phyloP scores from a whole-genome alignment of 2,797 vertebrate species.

The Ataeniobius toweri region DNA sequence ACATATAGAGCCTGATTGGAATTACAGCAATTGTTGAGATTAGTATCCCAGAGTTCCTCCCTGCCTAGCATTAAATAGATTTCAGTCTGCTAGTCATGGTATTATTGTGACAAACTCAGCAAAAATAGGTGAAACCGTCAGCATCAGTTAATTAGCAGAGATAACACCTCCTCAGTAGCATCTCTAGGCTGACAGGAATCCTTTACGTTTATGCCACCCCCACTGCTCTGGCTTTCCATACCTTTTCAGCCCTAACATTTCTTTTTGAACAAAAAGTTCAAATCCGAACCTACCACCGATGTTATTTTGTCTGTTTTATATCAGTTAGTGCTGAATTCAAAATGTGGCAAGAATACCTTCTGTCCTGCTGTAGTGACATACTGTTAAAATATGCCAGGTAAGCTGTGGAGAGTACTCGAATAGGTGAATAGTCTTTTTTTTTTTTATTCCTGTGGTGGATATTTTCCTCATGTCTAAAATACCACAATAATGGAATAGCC shows the following conservation, averaged over 20 bases:
- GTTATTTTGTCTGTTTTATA: conserved; percentile 39
- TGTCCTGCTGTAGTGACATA: conserved; percentile 25
- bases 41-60: conserved; percentile 1
- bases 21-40: conserved; percentile 18
- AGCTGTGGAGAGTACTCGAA: conserved; percentile 9
- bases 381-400: conserved; percentile 34
- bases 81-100: conserved; percentile 25
- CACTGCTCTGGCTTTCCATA: neutral
- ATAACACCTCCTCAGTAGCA: conserved; percentile 22
- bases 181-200: conserved; percentile 34
- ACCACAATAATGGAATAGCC: too few relatives aligned
- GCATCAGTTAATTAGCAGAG: conserved; percentile 39
- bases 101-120: conserved; percentile 38
- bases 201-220: conserved; percentile 30
- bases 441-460: neutral
- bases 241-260: conserved; percentile 9
- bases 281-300: conserved; percentile 20
- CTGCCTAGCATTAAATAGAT: conserved; percentile 19
- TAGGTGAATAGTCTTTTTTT: too few relatives aligned
- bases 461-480: neutral
- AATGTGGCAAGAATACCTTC: conserved; percentile 15
- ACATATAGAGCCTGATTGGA: conserved; percentile 29
- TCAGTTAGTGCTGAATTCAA: conserved; percentile 50
- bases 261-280: conserved; percentile 16
- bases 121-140: conserved; percentile 20